Conservation (phyloP, 2,113 vertebrate species). For the Tympanuchus pallidicinctus region DNA sequence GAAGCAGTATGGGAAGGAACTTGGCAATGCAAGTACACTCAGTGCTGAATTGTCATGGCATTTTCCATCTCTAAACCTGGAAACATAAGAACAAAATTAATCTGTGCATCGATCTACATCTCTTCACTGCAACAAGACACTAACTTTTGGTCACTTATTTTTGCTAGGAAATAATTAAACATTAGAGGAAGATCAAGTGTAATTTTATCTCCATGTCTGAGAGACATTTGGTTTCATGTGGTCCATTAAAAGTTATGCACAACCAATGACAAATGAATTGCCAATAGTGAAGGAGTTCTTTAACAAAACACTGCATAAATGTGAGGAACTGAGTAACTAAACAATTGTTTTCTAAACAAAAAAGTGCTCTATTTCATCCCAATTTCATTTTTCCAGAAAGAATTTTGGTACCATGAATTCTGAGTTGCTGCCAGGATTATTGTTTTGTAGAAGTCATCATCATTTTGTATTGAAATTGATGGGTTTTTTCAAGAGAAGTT, state of each 20-base stretch:
- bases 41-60: not conserved
- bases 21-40: not conserved
- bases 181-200: not conserved
- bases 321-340: not conserved
- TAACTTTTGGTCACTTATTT: not conserved
- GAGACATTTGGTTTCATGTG: not conserved
- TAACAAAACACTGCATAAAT: not conserved
- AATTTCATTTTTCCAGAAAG: not conserved
- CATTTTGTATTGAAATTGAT: not conserved
- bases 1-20: not conserved
- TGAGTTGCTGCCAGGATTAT: constrained; percentile 2
- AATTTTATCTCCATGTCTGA: not conserved
- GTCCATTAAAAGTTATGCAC: not conserved
- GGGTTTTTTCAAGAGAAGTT: not conserved
- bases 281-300: not conserved
- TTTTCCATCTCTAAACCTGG: not conserved
- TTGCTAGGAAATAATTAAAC: not conserved
- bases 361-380: not conserved
- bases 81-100: not conserved
- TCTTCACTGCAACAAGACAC: not conserved
- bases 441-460: not conserved
- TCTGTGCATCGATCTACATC: not conserved
- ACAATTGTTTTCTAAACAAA: not conserved
- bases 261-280: not conserved
- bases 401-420: not conserved